Evolutionary conservation across 2,888 invertebrate species (phyloP).

Genomic region (Sthenelais limicola): DNA sequence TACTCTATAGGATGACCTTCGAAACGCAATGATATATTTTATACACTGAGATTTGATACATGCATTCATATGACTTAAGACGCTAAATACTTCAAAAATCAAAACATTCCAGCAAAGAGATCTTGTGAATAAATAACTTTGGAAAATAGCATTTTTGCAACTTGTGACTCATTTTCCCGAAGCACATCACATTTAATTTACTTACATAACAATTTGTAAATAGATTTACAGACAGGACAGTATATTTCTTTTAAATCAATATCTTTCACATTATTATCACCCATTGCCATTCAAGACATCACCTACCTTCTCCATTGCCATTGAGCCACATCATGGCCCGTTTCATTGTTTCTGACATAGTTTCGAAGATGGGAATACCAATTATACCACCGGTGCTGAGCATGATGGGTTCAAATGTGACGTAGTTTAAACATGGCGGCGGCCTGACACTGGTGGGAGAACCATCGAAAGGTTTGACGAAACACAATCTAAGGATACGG

Average conservation of each 20-base stretch:
- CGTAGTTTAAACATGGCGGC: conserved; percentile 47
- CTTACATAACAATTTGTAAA: too few relatives aligned
- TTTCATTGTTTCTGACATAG: conserved; percentile 53
- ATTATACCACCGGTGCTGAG: conserved; percentile 55
- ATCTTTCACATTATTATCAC: not conserved
- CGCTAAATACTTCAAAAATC: too few relatives aligned
- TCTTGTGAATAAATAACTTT: too few relatives aligned
- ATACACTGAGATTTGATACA: too few relatives aligned
- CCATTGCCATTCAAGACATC: not conserved
- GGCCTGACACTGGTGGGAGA: conserved; percentile 4
- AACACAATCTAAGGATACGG: conserved; percentile 53
- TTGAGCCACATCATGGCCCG: conserved; percentile 53
- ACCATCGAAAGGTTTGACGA: conserved; percentile 51
- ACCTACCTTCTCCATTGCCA: conserved; percentile 40
- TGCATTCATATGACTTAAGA: too few relatives aligned
- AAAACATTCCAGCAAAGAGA: too few relatives aligned
- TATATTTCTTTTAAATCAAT: not conserved
- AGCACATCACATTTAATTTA: too few relatives aligned
- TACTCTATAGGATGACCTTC: too few relatives aligned
- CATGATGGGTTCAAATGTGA: conserved; percentile 54
- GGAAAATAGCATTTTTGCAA: too few relatives aligned
- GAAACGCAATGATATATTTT: too few relatives aligned
- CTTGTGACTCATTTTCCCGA: too few relatives aligned
- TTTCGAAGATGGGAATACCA: conserved; percentile 54
- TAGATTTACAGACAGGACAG: not conserved